Evolutionary conservation across 92 coral and sea anemone genomes (phyloP), one percentile per base, ranked within the genome.

Genomic region (Montipora capitata): DNA sequence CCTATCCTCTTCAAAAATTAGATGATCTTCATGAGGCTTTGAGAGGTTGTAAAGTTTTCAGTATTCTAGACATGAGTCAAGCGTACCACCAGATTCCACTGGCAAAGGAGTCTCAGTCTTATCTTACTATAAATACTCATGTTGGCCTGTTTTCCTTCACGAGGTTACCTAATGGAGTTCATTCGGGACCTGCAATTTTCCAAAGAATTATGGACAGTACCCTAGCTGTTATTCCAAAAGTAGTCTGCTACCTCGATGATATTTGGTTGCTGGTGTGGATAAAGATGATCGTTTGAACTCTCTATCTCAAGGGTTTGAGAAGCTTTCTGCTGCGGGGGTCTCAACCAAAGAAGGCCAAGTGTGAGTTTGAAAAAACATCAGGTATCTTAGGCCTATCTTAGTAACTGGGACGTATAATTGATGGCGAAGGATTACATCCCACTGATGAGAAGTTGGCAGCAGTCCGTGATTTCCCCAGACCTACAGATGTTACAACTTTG

Each of bases 61-160:
- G 87, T 72, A 72, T 88, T 56, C 12, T 56, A 15, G 62, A 6
- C n/a, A 56, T 56, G 3, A 56, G 1, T 3, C 87, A 88, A 62
- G 95, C 92, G 2, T 92, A 92, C 83, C 92, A 84, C 64, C 93
- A 89, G 67, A 80, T 92, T 40, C 95, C 93, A 27, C 20, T 89
- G 16, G 38, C 93, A 42, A 38, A 45, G 57, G 93, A 89, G 43
- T 93, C 96, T 0, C 72, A 67, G 11, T 4, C 16, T 3, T 67
- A 27, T 8, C 72, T 67, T 5, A 67, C 44, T 3, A 39, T 67
- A 35, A 67, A 67, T 15, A 67, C 72, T 27, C 17, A 35, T 44
- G 38, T 35, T 67, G 72, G 8, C 82, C 81, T 40, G 40, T 93
- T 75, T 65, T 70, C 84, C 49, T 90, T 90, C 70, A 93, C 61